Evolutionary conservation across 53 echinoderm and acorn worm species (phyloP).

Genomic region (Paracentrotus lividus): DNA sequence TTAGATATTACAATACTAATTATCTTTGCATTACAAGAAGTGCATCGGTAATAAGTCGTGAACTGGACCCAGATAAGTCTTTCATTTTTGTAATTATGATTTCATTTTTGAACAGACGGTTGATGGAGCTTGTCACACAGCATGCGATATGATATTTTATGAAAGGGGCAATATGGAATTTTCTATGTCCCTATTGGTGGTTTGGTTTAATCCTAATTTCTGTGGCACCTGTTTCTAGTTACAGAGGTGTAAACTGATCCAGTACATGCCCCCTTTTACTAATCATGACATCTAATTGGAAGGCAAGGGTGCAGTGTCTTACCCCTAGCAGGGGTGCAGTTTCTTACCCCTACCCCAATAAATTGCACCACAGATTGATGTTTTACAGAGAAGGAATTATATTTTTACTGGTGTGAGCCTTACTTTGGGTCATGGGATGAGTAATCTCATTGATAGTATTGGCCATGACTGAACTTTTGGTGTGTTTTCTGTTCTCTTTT

Average conservation of each 20-base stretch:
- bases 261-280: not conserved
- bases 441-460: too few species aligned
- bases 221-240: slow-evolving; percentile 33
- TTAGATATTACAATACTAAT: too few species aligned
- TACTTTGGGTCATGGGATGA: too few species aligned
- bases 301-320: not conserved
- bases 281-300: not conserved
- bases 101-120: not conserved
- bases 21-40: too few species aligned
- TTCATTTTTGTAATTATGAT: not conserved
- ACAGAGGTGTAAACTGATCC: slow-evolving; percentile 38
- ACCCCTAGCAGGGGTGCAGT: not conserved
- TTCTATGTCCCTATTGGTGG: not conserved
- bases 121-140: slow-evolving; percentile 42
- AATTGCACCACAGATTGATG: too few species aligned
- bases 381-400: too few species aligned
- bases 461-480: too few species aligned
- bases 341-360: not conserved
- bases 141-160: not conserved
- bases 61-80: not conserved
- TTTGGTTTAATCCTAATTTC: not conserved
- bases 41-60: not conserved
- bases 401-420: too few species aligned
- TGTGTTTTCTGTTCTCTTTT: too few species aligned
- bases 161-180: not conserved